Conservation (phyloP, 2,797 vertebrate species). For the Sebastes paucispinis region DNA sequence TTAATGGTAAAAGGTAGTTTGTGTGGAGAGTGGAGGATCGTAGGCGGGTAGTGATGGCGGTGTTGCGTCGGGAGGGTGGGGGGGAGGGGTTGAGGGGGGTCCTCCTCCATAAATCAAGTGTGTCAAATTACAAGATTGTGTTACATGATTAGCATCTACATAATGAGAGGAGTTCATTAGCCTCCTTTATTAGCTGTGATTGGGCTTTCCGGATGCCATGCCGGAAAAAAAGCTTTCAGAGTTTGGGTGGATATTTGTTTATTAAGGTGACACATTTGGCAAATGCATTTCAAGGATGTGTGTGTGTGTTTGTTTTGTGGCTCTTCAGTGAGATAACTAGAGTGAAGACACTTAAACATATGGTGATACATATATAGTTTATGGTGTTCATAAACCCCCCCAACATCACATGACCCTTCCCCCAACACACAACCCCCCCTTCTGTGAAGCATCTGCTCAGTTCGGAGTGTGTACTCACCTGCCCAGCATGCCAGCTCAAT, state of each 20-base stretch:
- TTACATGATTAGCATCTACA: constrained; percentile 75
- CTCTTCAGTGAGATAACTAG: background rate
- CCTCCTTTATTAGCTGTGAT: constrained; percentile 65
- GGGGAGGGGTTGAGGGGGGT: background rate
- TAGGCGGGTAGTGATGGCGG: constrained; percentile 16
- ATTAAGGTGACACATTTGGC: constrained; percentile 19
- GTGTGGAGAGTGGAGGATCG: constrained; percentile 14
- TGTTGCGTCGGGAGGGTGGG: background rate
- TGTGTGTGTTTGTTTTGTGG: background rate
- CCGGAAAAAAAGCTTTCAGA: constrained; percentile 18
- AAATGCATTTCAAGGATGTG: constrained; percentile 6
- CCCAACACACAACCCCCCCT: background rate
- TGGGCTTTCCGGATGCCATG: constrained; percentile 59
- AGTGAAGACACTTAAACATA: background rate
- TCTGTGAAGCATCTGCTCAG: constrained; percentile 58
- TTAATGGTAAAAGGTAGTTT: constrained; percentile 44
- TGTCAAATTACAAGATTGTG: constrained; percentile 78
- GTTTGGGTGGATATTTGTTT: constrained; percentile 41
- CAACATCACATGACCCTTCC: background rate
- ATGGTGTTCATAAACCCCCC: background rate
- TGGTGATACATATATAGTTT: background rate
- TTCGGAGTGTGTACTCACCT: constrained; percentile 49
- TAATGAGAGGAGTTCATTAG: constrained; percentile 79
- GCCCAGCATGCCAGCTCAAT: constrained; percentile 46
- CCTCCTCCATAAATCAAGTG: constrained; percentile 71